phyloP scores from a whole-genome alignment of 2,113 vertebrate species.

The Bettongia penicillata region DNA sequence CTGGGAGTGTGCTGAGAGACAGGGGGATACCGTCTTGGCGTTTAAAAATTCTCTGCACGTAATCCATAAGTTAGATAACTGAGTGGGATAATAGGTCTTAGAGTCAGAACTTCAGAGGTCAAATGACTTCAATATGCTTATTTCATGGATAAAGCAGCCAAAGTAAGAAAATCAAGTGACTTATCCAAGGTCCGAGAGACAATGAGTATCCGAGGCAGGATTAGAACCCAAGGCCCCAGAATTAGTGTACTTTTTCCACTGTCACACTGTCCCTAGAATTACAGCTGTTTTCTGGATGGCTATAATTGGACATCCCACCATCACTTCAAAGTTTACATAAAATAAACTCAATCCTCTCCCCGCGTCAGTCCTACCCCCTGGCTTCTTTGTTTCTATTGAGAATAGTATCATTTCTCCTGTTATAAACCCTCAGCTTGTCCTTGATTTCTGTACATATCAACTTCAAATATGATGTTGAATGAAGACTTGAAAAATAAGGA shows the following conservation, averaged over 20 bases:
- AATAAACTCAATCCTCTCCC: not conserved
- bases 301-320: not conserved
- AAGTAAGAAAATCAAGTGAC: not conserved
- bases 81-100: not conserved
- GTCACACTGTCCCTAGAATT: not conserved
- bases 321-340: not conserved
- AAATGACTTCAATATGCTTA: not conserved
- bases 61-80: not conserved
- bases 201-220: not conserved
- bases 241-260: not conserved
- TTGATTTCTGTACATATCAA: rapidly evolving
- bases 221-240: not conserved
- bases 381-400: not conserved
- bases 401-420: not conserved
- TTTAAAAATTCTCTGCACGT: not conserved
- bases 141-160: not conserved
- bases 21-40: not conserved
- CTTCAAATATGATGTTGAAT: not conserved
- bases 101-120: not conserved
- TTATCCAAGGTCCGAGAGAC: not conserved
- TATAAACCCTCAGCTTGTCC: not conserved
- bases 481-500: not conserved
- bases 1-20: not conserved
- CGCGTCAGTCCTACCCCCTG: not conserved
- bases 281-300: not conserved